Conservation (phyloP, 1,140 invertebrate species). For the Ceratosolen fusciceps region DNA sequence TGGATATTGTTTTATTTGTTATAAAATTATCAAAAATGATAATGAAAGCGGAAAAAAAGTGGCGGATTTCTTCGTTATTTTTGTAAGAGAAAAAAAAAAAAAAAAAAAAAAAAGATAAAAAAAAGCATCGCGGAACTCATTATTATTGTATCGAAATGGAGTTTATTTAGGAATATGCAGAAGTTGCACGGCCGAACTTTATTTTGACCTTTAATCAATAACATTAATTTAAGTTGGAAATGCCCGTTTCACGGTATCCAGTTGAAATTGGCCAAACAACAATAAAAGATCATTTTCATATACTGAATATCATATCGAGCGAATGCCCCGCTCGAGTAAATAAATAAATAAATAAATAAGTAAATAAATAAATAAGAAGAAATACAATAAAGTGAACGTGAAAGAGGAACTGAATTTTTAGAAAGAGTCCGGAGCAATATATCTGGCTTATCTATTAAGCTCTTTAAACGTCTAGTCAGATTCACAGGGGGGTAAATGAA, state of each 20-base stretch:
- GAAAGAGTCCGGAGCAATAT: constrained; percentile 41
- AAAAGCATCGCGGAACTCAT: not conserved
- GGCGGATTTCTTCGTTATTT: not conserved
- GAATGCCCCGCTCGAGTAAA: not conserved
- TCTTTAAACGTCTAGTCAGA: constrained; percentile 21
- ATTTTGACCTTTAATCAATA: not conserved
- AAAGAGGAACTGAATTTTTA: constrained; percentile 29
- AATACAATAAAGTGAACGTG: too few species aligned
- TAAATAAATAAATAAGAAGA: too few species aligned
- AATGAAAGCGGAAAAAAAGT: too few species aligned
- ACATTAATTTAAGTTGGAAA: constrained; percentile 3
- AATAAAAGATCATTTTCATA: not conserved
- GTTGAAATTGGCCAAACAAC: not conserved
- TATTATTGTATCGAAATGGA: constrained; percentile 10
- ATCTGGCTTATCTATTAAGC: constrained; percentile 46
- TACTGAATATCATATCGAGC: not conserved
- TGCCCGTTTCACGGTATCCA: not conserved
- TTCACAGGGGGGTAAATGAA: constrained; percentile 8
- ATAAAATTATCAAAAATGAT: not conserved
- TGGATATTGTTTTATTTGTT: not conserved
- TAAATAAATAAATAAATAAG: too few species aligned
- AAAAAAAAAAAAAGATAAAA: too few species aligned
- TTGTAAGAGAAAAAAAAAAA: too few species aligned
- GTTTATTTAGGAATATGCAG: not conserved
- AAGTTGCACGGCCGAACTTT: not conserved